Base-by-base conservation (phyloP, 2,113 vertebrate species). In the Pedionomus torquatus region DNA sequence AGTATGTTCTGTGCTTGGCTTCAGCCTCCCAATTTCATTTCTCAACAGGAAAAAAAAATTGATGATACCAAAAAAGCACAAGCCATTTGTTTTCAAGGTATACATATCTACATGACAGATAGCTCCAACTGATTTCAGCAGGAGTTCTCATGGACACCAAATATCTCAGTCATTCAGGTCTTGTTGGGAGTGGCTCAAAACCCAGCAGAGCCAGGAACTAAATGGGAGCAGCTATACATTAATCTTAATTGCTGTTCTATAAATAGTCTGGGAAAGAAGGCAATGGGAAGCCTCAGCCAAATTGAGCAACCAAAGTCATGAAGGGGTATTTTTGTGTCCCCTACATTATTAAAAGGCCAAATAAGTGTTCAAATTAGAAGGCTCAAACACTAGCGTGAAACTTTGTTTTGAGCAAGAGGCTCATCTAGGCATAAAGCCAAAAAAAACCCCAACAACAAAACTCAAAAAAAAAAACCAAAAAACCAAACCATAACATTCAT, bases 191-290 rank as follows among this genome's bases (percentile, higher is more conserved):
- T 95, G 96, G 96, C 92, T 93, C 37, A 94, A 86, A 93, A 86
- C 76, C 46, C 72, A 89, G 66, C 76, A 90, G 88, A 95, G 92
- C 71, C 90, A 94, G 86, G 88, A 95, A 83, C 90, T 96, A 70
- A 60, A 82, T 80, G 75, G 44, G 31, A 96, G 61, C 84, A 93
- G 83, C 89, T 87, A 79, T 72, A 93, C 84, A 95, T 94, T 95
- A 94, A 96, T 96, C 93, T 96, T 94, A 97, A 96, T 96, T 96
- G 93, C 78, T 58, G 2, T 69, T 85, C 95, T 97, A 91, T 96
- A 96, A 97, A 96, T 95, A 95, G 93, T 17, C 87, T 94, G 85
- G 84, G 92, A 97, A 93, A 94, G 82, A 86, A 86, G 79, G 79
- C 33, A 95, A 88, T 81, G 83, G 93, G 95, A 94, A 97, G 95